Conservation (phyloP, 2,797 vertebrate genomes). For the Girardinus metallicus region DNA sequence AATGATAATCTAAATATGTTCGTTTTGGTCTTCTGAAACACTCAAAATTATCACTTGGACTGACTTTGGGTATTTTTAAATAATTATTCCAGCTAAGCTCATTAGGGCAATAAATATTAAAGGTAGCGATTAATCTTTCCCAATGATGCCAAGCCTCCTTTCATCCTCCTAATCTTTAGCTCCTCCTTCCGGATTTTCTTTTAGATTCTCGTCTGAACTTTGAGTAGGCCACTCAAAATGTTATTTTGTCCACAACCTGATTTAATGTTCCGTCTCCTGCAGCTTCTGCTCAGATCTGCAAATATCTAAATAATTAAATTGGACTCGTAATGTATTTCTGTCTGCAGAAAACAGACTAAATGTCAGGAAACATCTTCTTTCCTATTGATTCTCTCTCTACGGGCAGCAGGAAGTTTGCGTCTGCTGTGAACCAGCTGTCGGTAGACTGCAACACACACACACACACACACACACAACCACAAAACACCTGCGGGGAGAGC, state of each 20-base stretch:
- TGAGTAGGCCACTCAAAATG: neutral
- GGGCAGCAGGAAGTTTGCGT: slow-evolving; percentile 29
- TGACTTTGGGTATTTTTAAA: neutral
- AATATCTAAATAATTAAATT: neutral
- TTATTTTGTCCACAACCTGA: neutral
- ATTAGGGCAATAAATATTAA: neutral
- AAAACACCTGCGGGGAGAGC: slow-evolving; percentile 5
- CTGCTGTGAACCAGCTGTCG: slow-evolving; percentile 29
- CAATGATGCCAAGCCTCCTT: neutral
- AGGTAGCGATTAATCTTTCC: neutral
- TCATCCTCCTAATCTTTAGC: neutral
- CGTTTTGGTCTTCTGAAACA: neutral
- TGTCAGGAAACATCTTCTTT: slow-evolving; percentile 22
- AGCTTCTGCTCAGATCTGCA: neutral
- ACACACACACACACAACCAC: neutral
- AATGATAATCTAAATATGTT: neutral
- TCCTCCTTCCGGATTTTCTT: neutral
- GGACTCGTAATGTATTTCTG: slow-evolving; percentile 11
- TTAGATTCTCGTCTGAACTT: neutral
- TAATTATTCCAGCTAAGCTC: neutral
- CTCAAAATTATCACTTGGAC: neutral
- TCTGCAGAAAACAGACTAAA: slow-evolving; percentile 15
- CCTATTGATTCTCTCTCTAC: slow-evolving; percentile 23
- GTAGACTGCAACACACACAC: slow-evolving; percentile 17
- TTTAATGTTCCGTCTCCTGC: neutral